Percentiles rank a stretch among this genome's conserved stretches.
Conservation (phyloP, 2,113 vertebrate species). For the Cyrtonyx montezumae region DNA sequence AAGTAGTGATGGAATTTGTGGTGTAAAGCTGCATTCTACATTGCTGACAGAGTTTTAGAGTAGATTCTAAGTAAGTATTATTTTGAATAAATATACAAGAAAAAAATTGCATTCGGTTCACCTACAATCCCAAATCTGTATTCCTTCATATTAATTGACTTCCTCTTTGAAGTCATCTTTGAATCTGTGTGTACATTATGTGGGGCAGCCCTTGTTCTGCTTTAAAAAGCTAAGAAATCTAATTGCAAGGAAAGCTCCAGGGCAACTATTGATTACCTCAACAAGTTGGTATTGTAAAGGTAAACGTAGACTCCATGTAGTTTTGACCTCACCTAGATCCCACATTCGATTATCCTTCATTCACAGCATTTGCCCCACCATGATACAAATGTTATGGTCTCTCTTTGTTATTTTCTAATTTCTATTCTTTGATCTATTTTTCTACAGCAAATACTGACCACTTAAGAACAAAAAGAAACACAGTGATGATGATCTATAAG, state of each 20-base stretch:
- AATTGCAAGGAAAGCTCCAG: not conserved
- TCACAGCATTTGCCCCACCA: accelerated
- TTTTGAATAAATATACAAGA: not conserved
- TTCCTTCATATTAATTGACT: not conserved
- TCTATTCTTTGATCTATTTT: not conserved
- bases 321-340: not conserved
- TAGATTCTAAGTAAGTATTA: not conserved
- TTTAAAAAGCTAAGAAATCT: not conserved
- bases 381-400: not conserved
- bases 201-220: not conserved
- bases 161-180: not conserved
- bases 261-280: not conserved
- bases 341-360: not conserved
- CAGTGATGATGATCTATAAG: not conserved
- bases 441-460: not conserved
- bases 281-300: not conserved
- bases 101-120: not conserved
- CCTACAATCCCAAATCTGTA: not conserved
- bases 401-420: not conserved
- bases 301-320: not conserved
- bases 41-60: not conserved
- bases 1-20: not conserved
- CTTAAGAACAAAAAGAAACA: not conserved
- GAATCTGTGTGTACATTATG: not conserved
- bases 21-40: not conserved